These are phyloP conservation scores for Oostethus manadensis DNA, from an alignment of 2,113 vertebrate genomes.

Conservation along the genomic window DNA sequence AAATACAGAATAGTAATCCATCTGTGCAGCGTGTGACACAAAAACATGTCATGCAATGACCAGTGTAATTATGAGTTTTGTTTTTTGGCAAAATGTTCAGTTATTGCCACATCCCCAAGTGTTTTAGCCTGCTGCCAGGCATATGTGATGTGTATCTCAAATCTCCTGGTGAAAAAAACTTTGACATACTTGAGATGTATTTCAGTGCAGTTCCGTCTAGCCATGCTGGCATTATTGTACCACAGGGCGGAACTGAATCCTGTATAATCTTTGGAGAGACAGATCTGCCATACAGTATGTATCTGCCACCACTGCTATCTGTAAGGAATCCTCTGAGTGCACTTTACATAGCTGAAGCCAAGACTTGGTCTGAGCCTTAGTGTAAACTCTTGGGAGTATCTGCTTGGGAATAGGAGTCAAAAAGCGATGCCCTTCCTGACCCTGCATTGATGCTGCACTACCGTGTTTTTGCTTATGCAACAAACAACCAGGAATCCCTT, in stretches of 20 bases:
- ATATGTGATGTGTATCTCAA: slow-evolving; percentile 32
- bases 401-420: slow-evolving; percentile 10
- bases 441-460: neutral
- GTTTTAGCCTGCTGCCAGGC: slow-evolving; percentile 29
- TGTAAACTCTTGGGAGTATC: slow-evolving; percentile 1
- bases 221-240: slow-evolving; percentile 57
- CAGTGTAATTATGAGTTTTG: slow-evolving; percentile 19
- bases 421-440: neutral
- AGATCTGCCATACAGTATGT: slow-evolving; percentile 27
- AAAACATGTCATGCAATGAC: slow-evolving; percentile 20
- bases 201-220: slow-evolving; percentile 34
- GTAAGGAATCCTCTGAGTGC: slow-evolving; percentile 35
- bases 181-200: slow-evolving; percentile 43
- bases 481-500: neutral
- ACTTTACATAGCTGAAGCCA: slow-evolving; percentile 28
- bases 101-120: slow-evolving; percentile 1
- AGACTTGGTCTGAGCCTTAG: slow-evolving; percentile 14
- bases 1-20: no score
- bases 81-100: slow-evolving; percentile 15
- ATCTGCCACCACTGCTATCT: slow-evolving; percentile 39
- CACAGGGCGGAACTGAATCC: slow-evolving; percentile 52
- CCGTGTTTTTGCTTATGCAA: slow-evolving; percentile 4
- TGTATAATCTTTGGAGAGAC: slow-evolving; percentile 54
- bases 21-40: no score
- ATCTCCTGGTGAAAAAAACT: slow-evolving; percentile 41